These are phyloP conservation scores for Chamaetylas fuelleborni DNA, from an alignment of 2,113 vertebrate species.

Conservation along the genomic window DNA sequence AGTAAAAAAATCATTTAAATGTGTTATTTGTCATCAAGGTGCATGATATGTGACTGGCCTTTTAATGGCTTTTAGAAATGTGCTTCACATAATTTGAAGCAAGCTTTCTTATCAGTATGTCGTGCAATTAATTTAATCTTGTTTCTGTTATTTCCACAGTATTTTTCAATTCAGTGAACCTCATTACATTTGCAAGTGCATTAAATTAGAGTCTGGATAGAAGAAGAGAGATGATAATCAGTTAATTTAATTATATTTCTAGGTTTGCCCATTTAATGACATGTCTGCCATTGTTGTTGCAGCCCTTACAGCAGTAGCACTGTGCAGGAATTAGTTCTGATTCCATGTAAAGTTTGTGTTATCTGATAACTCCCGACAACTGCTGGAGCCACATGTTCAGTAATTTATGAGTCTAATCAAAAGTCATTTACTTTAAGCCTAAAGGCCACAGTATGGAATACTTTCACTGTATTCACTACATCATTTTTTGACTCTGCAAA, in stretches of 20 bases:
- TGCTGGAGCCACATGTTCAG: slow-evolving; percentile 14
- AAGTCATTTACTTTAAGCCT: slow-evolving; percentile 58
- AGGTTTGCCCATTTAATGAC: slow-evolving; percentile 73
- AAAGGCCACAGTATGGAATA: slow-evolving; percentile 19
- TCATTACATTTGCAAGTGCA: slow-evolving; percentile 79
- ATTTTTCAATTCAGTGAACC: slow-evolving; percentile 75
- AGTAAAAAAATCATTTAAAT: background rate
- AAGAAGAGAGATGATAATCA: slow-evolving; percentile 79
- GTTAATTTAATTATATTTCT: slow-evolving; percentile 83
- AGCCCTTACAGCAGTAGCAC: slow-evolving; percentile 35
- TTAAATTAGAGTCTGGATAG: slow-evolving; percentile 77
- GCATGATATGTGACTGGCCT: slow-evolving; percentile 12
- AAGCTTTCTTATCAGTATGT: slow-evolving; percentile 76
- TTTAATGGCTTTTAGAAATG: slow-evolving; percentile 46
- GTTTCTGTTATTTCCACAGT: slow-evolving; percentile 80
- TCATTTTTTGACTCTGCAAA: background rate
- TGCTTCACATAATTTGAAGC: slow-evolving; percentile 36
- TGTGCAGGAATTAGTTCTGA: slow-evolving; percentile 60
- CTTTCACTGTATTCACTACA: background rate
- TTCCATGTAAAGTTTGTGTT: slow-evolving; percentile 66
- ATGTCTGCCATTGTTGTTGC: slow-evolving; percentile 72
- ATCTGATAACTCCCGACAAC: slow-evolving; percentile 67
- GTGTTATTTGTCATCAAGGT: slow-evolving; percentile 48
- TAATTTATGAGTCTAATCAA: slow-evolving; percentile 62
- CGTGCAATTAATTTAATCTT: slow-evolving; percentile 83